phyloP scores from a whole-genome alignment of 2,888 invertebrate species.

The Hirtodrosophila confusa region DNA sequence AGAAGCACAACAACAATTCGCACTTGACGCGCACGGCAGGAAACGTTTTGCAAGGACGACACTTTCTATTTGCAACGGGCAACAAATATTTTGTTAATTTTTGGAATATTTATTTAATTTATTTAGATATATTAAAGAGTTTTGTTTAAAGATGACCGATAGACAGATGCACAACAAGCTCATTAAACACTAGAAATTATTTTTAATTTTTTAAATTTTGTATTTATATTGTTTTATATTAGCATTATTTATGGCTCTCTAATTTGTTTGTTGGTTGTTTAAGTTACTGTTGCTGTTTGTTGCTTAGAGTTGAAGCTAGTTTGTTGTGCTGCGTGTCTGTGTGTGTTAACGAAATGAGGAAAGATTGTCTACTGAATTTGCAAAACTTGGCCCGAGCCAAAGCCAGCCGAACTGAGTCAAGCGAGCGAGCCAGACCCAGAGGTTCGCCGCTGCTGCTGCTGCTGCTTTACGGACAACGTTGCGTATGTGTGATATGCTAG shows the following conservation, averaged over 20 bases:
- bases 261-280: slow-evolving; percentile 11
- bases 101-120: slow-evolving; percentile 7
- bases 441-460: slow-evolving; percentile 46
- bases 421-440: slow-evolving; percentile 39
- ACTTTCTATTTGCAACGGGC: neutral
- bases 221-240: slow-evolving; percentile 12
- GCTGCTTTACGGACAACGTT: slow-evolving; percentile 53
- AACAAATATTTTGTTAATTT: slow-evolving; percentile 24
- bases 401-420: slow-evolving; percentile 46
- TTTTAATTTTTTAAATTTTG: slow-evolving; percentile 6
- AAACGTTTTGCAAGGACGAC: slow-evolving; percentile 24
- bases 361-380: slow-evolving; percentile 81
- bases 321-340: slow-evolving; percentile 59
- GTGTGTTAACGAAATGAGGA: slow-evolving; percentile 81
- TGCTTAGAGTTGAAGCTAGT: slow-evolving; percentile 45
- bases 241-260: neutral
- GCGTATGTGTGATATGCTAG: slow-evolving; percentile 63
- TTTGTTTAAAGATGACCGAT: slow-evolving; percentile 28
- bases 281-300: slow-evolving; percentile 35
- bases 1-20: slow-evolving; percentile 39
- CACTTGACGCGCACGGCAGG: slow-evolving; percentile 57
- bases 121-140: neutral
- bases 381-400: slow-evolving; percentile 54
- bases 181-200: slow-evolving; percentile 35
- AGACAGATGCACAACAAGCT: slow-evolving; percentile 43